Percentiles rank a stretch among this genome's conserved stretches.
Conservation (phyloP, 2,888 invertebrate species). For the Formica aserva region DNA sequence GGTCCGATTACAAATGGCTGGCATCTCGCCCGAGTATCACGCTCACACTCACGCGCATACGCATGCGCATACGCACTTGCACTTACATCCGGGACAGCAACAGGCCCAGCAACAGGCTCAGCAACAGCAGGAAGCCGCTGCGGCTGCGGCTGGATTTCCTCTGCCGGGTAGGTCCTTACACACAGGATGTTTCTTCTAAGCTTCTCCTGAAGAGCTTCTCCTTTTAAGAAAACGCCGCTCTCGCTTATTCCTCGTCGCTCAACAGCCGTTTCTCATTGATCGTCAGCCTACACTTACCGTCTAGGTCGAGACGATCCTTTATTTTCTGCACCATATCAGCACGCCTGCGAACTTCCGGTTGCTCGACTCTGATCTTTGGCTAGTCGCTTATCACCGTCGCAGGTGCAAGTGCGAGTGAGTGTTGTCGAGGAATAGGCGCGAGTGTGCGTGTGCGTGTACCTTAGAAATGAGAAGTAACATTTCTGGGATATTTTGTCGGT, state of each 20-base stretch:
- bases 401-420: conserved; percentile 71
- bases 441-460: conserved; percentile 64
- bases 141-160: conserved; percentile 85
- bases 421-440: conserved; percentile 58
- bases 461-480: conserved; percentile 39
- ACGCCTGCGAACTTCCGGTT: conserved; percentile 54
- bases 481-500: not conserved
- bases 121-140: conserved; percentile 90
- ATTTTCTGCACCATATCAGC: conserved; percentile 38
- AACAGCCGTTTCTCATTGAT: conserved; percentile 51
- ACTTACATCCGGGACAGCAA: conserved; percentile 93
- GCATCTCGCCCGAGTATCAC: conserved; percentile 95
- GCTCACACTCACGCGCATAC: conserved; percentile 97
- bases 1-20: conserved; percentile 97
- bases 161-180: conserved; percentile 85
- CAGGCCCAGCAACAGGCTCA: conserved; percentile 87
- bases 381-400: conserved; percentile 53
- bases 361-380: conserved; percentile 53
- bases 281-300: conserved; percentile 27
- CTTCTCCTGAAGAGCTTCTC: conserved; percentile 56
- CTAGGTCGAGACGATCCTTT: conserved; percentile 34
- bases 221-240: conserved; percentile 46
- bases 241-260: conserved; percentile 53
- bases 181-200: conserved; percentile 76
- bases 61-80: conserved; percentile 96